Conservation (phyloP, 2,113 vertebrate genomes). For the Brachyhypopomus occidentalis region DNA sequence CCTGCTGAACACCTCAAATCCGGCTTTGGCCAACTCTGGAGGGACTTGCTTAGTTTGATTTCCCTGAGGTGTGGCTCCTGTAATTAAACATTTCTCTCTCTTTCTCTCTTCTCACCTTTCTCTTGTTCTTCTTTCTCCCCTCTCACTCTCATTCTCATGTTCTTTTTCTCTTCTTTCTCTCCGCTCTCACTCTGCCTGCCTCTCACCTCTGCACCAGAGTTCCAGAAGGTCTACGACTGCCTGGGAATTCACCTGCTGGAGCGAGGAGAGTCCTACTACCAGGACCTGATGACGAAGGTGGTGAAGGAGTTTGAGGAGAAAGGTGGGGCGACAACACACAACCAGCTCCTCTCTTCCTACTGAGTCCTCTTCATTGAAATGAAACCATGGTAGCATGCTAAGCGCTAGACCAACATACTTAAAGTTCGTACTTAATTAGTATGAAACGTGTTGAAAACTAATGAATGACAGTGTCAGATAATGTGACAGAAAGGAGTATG, state of each 20-base stretch:
- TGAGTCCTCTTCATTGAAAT: too few species aligned
- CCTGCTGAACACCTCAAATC: constrained; percentile 14
- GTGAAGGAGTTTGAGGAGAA: constrained; percentile 87
- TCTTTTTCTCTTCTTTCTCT: constrained; percentile 22
- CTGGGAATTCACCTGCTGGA: constrained; percentile 84
- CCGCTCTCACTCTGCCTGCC: constrained; percentile 13
- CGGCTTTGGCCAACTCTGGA: constrained; percentile 10
- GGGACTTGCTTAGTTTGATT: constrained; percentile 28
- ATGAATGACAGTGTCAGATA: too few species aligned
- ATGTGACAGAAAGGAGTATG: too few species aligned
- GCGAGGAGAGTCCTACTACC: constrained; percentile 93
- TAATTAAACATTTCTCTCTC: constrained; percentile 38
- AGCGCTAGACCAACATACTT: too few species aligned
- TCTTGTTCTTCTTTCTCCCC: background rate
- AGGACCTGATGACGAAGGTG: constrained; percentile 83
- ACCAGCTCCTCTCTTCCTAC: too few species aligned
- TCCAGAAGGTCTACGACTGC: constrained; percentile 90
- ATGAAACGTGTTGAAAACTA: too few species aligned
- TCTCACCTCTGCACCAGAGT: constrained; percentile 75
- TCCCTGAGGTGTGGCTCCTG: constrained; percentile 36
- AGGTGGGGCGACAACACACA: constrained; percentile 67
- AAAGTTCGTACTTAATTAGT: too few species aligned
- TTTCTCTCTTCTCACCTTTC: background rate
- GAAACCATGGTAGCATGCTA: too few species aligned
- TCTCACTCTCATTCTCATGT: background rate